Percentiles rank a stretch among this genome's conserved stretches.
phyloP scores from a whole-genome alignment of 2,797 vertebrate genomes.

The Lateolabrax maculatus region DNA sequence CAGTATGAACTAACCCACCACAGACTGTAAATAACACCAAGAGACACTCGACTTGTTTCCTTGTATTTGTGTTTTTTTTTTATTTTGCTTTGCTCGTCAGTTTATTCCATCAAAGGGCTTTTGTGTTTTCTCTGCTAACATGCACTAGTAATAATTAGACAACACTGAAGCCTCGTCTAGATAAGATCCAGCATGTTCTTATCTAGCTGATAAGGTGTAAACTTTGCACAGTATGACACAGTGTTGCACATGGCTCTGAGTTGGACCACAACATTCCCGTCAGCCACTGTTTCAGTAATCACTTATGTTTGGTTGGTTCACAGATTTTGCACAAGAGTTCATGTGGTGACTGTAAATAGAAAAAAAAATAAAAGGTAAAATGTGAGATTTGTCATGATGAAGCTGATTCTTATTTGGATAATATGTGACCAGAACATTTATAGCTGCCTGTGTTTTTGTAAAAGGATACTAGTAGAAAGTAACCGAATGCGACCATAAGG shows the following conservation, averaged over 20 bases:
- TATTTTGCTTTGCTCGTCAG: background rate
- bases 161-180: conserved; percentile 21
- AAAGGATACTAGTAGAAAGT: background rate
- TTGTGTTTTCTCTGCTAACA: conserved; percentile 38
- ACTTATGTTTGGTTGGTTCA: conserved; percentile 2
- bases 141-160: conserved; percentile 74
- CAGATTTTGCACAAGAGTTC: background rate
- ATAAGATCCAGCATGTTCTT: conserved; percentile 51
- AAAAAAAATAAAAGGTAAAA: conserved; percentile 10
- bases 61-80: too few species aligned
- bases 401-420: background rate
- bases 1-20: conserved; percentile 62
- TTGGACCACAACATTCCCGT: background rate
- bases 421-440: background rate
- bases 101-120: conserved; percentile 8
- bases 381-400: background rate
- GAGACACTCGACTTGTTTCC: conserved; percentile 23
- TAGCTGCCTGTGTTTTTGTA: background rate
- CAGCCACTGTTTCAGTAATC: background rate
- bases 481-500: background rate
- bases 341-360: conserved; percentile 21
- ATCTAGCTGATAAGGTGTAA: conserved; percentile 71
- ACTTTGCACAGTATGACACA: conserved; percentile 61
- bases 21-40: conserved; percentile 1
- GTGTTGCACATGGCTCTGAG: background rate